Percentiles rank a stretch among this genome's conserved stretches.
Conservation (phyloP, 2,113 vertebrate species). For the Callipepla californica region DNA sequence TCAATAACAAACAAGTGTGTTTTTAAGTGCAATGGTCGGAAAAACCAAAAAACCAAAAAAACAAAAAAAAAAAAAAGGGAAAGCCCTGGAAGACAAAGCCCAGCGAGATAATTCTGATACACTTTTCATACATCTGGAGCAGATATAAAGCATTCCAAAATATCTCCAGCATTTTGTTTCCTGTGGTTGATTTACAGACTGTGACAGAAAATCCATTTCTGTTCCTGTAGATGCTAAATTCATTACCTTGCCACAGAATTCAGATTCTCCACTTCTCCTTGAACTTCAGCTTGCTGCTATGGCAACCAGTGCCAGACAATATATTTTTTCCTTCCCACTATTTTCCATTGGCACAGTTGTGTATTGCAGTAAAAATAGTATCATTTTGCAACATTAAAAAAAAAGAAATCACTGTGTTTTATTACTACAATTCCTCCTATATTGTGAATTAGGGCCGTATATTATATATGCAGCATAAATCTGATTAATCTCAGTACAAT, state of each 20-base stretch:
- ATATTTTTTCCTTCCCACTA: conserved; percentile 53
- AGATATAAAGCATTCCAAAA: conserved; percentile 69
- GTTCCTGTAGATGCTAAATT: conserved; percentile 82
- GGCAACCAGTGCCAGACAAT: conserved; percentile 71
- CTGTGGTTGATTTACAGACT: conserved; percentile 75
- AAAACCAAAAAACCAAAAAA: neutral
- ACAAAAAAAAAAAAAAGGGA: neutral
- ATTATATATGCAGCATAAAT: neutral
- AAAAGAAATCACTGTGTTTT: neutral
- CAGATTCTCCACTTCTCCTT: conserved; percentile 77
- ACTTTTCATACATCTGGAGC: conserved; percentile 50
- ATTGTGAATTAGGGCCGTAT: neutral
- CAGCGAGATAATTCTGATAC: conserved; percentile 45
- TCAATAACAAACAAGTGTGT: neutral
- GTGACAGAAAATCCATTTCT: conserved; percentile 83
- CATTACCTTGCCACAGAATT: conserved; percentile 80
- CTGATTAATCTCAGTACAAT: conserved; percentile 5
- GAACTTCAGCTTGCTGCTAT: conserved; percentile 78
- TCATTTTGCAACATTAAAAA: conserved; percentile 46
- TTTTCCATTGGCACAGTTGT: conserved; percentile 65
- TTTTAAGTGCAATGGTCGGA: neutral
- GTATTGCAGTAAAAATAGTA: conserved; percentile 57
- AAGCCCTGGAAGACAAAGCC: neutral
- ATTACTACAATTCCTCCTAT: neutral
- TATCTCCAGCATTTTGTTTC: conserved; percentile 70